phyloP scores from a whole-genome alignment of 2,797 vertebrate genomes.

The Mus minutoides region DNA sequence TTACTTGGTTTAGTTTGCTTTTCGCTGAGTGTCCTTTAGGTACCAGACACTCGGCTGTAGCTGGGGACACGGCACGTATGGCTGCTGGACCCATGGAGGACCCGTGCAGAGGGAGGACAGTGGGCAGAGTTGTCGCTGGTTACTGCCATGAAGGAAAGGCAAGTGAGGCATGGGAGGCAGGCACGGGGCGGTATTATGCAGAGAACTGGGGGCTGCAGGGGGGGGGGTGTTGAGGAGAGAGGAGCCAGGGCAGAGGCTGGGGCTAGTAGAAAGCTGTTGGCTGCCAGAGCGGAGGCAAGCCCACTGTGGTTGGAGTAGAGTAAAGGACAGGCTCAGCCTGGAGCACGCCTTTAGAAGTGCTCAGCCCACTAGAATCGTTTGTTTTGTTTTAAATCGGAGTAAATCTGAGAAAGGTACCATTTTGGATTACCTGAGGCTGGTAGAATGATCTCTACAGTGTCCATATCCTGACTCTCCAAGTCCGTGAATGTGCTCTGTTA shows the following conservation, averaged over 20 bases:
- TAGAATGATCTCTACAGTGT: neutral
- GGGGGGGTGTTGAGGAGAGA: neutral
- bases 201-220: neutral
- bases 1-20: neutral
- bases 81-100: accelerated
- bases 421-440: neutral
- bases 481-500: neutral
- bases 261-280: neutral
- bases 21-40: neutral
- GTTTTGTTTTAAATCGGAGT: neutral
- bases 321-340: neutral
- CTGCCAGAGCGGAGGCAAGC: neutral
- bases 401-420: neutral
- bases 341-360: neutral
- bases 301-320: neutral
- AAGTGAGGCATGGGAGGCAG: neutral
- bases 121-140: neutral
- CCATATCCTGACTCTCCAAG: neutral
- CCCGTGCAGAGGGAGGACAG: neutral
- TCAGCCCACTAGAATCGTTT: too few species aligned
- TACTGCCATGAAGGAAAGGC: neutral
- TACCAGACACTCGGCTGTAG: neutral
- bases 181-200: neutral
- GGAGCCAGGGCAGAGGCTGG: neutral
- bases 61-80: neutral